Percentiles rank a stretch among this genome's conserved stretches.
These are phyloP conservation scores for Myrmophylax atrothorax DNA, from an alignment of 2,113 vertebrate species.

Conservation along the genomic window DNA sequence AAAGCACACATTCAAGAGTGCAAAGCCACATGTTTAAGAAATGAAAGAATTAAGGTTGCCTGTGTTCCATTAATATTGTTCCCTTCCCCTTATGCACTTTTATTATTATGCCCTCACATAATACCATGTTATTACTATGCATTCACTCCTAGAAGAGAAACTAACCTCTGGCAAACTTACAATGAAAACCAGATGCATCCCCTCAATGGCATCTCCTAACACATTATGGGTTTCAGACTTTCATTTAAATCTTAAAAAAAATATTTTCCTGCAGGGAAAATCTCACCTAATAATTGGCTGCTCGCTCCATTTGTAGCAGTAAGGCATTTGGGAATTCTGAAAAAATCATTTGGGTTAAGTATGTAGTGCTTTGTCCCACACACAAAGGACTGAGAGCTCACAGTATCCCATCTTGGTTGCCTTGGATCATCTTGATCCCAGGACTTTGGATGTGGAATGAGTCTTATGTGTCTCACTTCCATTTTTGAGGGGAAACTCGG, in stretches of 20 bases:
- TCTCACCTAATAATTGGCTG: slow-evolving; percentile 23
- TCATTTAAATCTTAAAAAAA: not conserved
- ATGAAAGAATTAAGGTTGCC: not conserved
- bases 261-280: slow-evolving; percentile 1
- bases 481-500: not conserved
- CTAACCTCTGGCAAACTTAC: slow-evolving; percentile 15
- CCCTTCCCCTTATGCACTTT: not conserved
- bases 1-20: not conserved
- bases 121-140: not conserved
- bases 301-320: not conserved
- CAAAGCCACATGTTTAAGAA: not conserved
- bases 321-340: not conserved
- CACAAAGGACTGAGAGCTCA: not conserved
- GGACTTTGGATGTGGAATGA: not conserved
- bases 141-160: slow-evolving; percentile 9
- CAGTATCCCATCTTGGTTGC: rapidly evolving
- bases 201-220: slow-evolving; percentile 5
- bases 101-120: slow-evolving; percentile 3
- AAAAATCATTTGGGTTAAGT: not conserved
- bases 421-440: not conserved
- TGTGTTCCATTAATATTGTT: not conserved
- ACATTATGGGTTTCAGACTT: slow-evolving; percentile 1
- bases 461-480: not conserved
- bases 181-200: slow-evolving; percentile 51
- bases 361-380: not conserved